Conservation (phyloP, 1,140 invertebrate genomes). For the Cyclargus thomasi region DNA sequence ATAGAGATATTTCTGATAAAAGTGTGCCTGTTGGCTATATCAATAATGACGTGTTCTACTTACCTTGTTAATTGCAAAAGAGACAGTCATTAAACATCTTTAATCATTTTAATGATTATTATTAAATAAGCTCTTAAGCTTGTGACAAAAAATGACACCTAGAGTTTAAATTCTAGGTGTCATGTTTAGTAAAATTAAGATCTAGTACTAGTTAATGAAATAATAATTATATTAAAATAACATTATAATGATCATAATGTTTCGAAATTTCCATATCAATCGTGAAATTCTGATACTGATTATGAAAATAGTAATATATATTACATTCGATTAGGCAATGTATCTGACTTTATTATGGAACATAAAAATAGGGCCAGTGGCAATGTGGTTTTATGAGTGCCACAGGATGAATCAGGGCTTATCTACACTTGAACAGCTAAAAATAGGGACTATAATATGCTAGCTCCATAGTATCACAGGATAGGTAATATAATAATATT, state of each 20-base stretch:
- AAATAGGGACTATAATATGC: conserved; percentile 23
- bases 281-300: background rate
- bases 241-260: too few relatives aligned
- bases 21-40: background rate
- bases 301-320: background rate
- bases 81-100: background rate
- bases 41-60: conserved; percentile 2
- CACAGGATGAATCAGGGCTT: conserved; percentile 25
- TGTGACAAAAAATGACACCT: too few relatives aligned
- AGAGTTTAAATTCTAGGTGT: background rate
- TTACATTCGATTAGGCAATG: background rate
- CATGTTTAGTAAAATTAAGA: background rate
- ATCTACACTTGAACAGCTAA: conserved; percentile 23
- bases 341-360: conserved; percentile 19
- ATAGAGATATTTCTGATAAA: background rate
- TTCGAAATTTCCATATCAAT: background rate
- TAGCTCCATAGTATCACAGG: background rate
- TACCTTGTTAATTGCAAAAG: background rate
- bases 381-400: conserved; percentile 34
- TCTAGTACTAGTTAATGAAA: background rate
- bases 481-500: background rate
- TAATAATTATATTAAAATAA: too few relatives aligned
- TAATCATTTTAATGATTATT: background rate
- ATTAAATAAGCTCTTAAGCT: background rate
- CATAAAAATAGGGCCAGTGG: conserved; percentile 20